These are phyloP conservation scores for Eupeodes latifasciatus DNA, from an alignment of 2,888 invertebrate genomes.

Conservation along the genomic window DNA sequence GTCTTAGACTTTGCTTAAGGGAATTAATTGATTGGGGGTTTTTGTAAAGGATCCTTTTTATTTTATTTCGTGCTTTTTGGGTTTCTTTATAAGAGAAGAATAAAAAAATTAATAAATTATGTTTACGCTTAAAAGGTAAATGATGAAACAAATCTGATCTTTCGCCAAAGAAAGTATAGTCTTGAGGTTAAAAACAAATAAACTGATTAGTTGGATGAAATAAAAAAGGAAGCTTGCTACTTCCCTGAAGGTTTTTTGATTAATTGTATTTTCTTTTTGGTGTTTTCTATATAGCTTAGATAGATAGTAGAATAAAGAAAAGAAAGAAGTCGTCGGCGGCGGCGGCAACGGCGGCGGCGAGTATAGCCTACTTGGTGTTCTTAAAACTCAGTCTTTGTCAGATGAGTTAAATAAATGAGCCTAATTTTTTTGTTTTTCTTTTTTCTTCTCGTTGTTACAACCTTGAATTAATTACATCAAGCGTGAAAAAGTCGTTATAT, in stretches of 20 bases:
- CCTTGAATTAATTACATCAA: conserved; percentile 36
- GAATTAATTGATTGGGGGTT: conserved; percentile 65
- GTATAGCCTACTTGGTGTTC: neutral
- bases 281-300: neutral
- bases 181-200: conserved; percentile 28
- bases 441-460: neutral
- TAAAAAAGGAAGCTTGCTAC: neutral
- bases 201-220: conserved; percentile 38
- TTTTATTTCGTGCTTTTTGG: conserved; percentile 6
- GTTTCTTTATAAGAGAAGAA: conserved; percentile 4
- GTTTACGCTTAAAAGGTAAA: conserved; percentile 34
- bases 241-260: conserved; percentile 42
- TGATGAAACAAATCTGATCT: conserved; percentile 6
- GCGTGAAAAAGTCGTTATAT: conserved; percentile 26
- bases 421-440: conserved; percentile 30
- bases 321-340: no score
- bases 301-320: neutral
- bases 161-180: neutral
- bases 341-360: no score
- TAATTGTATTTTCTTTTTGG: conserved; percentile 42
- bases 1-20: conserved; percentile 52
- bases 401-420: conserved; percentile 34
- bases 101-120: conserved; percentile 61
- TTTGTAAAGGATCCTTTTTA: conserved; percentile 33
- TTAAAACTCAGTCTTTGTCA: conserved; percentile 38